Evolutionary conservation across 2,888 invertebrate species (phyloP).

Genomic region (Idaea aversata): DNA sequence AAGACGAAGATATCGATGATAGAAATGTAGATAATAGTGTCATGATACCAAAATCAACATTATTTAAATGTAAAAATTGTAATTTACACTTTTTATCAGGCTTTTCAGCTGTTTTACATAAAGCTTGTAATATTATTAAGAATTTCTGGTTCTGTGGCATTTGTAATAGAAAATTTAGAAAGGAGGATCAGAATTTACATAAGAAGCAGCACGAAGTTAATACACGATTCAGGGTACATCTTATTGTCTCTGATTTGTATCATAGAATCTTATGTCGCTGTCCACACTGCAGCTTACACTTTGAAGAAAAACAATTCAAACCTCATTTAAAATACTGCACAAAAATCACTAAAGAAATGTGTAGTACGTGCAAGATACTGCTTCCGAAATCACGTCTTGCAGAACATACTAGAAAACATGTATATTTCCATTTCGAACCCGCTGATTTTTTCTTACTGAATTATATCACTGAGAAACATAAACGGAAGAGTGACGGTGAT

Average conservation of each 20-base stretch:
- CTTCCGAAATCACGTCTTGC: constrained; percentile 7
- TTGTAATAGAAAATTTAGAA: constrained; percentile 39
- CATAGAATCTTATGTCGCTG: constrained; percentile 41
- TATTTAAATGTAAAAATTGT: neutral
- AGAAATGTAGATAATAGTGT: neutral
- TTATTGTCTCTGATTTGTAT: constrained; percentile 26
- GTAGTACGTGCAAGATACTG: constrained; percentile 33
- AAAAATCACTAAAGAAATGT: constrained; percentile 16
- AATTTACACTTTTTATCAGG: neutral
- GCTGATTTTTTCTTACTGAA: constrained; percentile 23
- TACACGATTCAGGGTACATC: constrained; percentile 39
- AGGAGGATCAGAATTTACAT: constrained; percentile 34
- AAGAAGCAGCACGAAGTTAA: constrained; percentile 40
- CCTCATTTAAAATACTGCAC: constrained; percentile 33
- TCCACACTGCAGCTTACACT: constrained; percentile 38
- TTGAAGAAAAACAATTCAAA: constrained; percentile 37
- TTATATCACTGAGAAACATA: constrained; percentile 9
- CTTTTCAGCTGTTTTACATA: neutral
- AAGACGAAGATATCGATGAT: neutral
- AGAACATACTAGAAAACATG: constrained; percentile 15
- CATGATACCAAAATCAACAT: neutral
- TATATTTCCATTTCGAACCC: constrained; percentile 12
- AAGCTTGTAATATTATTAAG: neutral
- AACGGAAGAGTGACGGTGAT: constrained; percentile 4
- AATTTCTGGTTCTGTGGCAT: constrained; percentile 24